These are phyloP conservation scores for Patella vulgata DNA, from an alignment of 1,140 invertebrate genomes.

Conservation along the genomic window DNA sequence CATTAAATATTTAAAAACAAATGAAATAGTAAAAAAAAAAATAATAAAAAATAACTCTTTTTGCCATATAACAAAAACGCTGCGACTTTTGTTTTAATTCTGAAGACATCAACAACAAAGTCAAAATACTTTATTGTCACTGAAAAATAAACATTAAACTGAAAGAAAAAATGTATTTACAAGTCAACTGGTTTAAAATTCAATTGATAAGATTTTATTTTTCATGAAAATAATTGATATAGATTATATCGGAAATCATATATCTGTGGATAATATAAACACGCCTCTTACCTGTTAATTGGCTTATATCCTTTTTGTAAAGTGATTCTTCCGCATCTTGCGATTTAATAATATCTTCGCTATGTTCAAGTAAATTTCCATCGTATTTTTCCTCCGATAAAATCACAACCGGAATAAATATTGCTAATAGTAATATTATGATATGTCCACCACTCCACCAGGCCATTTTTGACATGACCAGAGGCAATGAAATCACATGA, in stretches of 20 bases:
- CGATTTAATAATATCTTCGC: conserved; percentile 15
- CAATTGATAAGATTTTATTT: no score
- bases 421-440: conserved; percentile 3
- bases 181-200: no score
- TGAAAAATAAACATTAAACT: no score
- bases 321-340: conserved; percentile 16
- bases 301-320: conserved; percentile 14
- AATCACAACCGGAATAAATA: conserved; percentile 1
- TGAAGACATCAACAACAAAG: no score
- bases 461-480: conserved; percentile 1
- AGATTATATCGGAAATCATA: no score
- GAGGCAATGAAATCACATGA: conserved; percentile 10
- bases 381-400: conserved; percentile 15
- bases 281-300: conserved; percentile 7
- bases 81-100: no score
- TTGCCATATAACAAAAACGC: no score
- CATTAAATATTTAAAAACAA: conserved; percentile 1
- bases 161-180: no score
- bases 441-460: conserved; percentile 3
- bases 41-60: conserved; percentile 11
- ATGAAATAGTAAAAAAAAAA: conserved; percentile 3
- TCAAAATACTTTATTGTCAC: no score
- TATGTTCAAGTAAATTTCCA: conserved; percentile 7
- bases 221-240: no score
- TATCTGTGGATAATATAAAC: no score